Conservation (phyloP, 2,888 invertebrate species). For the Hofmannophila pseudospretella region DNA sequence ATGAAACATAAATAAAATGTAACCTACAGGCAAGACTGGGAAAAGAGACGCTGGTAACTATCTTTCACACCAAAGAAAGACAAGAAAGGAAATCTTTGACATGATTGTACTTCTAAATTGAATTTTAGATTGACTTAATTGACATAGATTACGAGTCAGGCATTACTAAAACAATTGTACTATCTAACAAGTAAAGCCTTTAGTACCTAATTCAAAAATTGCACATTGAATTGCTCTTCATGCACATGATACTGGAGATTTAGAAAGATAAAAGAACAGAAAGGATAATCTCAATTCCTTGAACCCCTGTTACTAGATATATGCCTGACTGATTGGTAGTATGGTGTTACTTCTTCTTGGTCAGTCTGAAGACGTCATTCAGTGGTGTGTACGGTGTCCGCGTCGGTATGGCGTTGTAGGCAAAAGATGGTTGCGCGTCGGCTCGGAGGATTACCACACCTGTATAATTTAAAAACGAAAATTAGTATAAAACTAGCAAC, state of each 20-base stretch:
- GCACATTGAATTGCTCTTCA: too few relatives aligned
- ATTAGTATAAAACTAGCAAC: too few relatives aligned
- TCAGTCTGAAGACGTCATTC: conserved; percentile 67
- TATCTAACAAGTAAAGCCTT: too few relatives aligned
- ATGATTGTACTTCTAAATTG: conserved; percentile 6
- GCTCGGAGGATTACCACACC: conserved; percentile 90
- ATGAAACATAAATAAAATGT: conserved; percentile 61
- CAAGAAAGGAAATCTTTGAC: conserved; percentile 1
- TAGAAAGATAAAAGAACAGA: too few relatives aligned
- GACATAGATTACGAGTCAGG: not conserved
- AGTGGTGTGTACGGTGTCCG: conserved; percentile 68
- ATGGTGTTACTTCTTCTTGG: conserved; percentile 46
- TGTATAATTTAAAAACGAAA: conserved; percentile 31
- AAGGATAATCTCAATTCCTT: not conserved
- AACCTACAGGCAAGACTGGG: conserved; percentile 59
- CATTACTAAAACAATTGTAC: too few relatives aligned
- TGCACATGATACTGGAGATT: too few relatives aligned
- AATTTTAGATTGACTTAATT: conserved; percentile 15
- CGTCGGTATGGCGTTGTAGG: conserved; percentile 65
- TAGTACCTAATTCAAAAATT: too few relatives aligned
- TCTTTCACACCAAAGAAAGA: conserved; percentile 29
- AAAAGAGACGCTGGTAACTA: conserved; percentile 55
- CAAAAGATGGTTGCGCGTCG: conserved; percentile 81
- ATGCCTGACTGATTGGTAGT: conserved; percentile 15
- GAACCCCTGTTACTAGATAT: conserved; percentile 5